These are phyloP conservation scores for Psettodes erumei DNA, from an alignment of 2,113 vertebrate species.

Conservation along the genomic window DNA sequence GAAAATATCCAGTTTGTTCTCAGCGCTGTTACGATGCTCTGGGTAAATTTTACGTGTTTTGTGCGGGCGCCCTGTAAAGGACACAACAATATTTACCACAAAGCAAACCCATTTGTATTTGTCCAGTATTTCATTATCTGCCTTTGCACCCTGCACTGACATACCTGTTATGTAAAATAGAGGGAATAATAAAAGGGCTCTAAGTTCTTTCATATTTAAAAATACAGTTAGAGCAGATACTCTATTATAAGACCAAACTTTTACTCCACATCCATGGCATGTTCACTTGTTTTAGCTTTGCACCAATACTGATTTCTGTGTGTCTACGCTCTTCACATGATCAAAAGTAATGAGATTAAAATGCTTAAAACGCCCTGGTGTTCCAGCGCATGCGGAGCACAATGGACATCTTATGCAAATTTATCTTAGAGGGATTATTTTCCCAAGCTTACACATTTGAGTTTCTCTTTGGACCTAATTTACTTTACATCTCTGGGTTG, in stretches of 20 bases:
- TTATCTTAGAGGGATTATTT: constrained; percentile 51
- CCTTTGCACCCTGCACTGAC: not conserved
- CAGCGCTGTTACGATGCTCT: not conserved
- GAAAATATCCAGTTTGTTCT: not conserved
- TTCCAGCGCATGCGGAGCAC: not conserved
- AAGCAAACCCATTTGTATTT: not conserved
- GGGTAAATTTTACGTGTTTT: not conserved
- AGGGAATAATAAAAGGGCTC: not conserved
- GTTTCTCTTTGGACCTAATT: constrained; percentile 26
- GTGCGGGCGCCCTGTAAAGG: not conserved
- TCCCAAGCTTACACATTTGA: constrained; percentile 21
- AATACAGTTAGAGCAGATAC: not conserved
- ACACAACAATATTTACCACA: not conserved
- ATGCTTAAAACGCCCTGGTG: constrained; percentile 26
- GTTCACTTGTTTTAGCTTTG: not conserved
- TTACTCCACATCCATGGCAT: not conserved
- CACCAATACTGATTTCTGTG: not conserved
- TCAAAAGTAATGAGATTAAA: constrained; percentile 17
- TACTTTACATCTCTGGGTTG: constrained; percentile 30
- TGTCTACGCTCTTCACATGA: constrained; percentile 10
- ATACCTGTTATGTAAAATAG: constrained; percentile 18
- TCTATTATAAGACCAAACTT: not conserved
- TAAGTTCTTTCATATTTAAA: constrained; percentile 6
- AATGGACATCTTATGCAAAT: constrained; percentile 38
- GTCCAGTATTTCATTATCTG: not conserved